Evolutionary conservation across 2,888 invertebrate genomes (phyloP), one percentile per base, ranked within the genome.

Genomic region (Hanleya hanleyi): DNA sequence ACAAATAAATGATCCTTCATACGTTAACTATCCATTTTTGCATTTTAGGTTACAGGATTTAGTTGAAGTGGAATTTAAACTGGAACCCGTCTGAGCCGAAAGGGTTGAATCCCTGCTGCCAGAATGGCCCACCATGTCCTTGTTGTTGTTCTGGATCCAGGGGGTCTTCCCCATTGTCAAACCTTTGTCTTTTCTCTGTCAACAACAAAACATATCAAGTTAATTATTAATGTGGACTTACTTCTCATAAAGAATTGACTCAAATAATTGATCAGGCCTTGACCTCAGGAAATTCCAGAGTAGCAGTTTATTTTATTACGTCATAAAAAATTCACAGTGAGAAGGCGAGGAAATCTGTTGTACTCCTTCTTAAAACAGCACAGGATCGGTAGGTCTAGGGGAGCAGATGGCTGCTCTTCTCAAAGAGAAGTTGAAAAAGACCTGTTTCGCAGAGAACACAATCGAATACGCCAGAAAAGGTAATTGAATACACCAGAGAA

Each of bases 31-130:
- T n/a, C n/a, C n/a, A n/a, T n/a, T n/a, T n/a, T n/a, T n/a, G n/a
- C n/a, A n/a, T n/a, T n/a, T n/a, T n/a, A n/a, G n/a, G n/a, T n/a
- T n/a, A n/a, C n/a, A n/a, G n/a, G 47, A 12, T 41, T 33, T 64
- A 89, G 92, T 97, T 97, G 92, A 97, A 98, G 92, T 98, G 96
- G 93, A 98, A 98, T 92, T 96, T 96, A 92, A 98, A 98, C 91
- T 97, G 96, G 94, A 97, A 98, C 91, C 91, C 91, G 72, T 91
- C 91, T 73, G 82, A 96, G 89, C 95, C 95, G 77, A 90, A 90
- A 36, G 89, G 89, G 77, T 90, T 89, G 76, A 90, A 90, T 6
- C 90, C 90, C 68, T 89, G 86, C 38, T 85, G 83, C 77, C 84
- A 88, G 73, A 84, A 85, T 33, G 84, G 87, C 2, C 83, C 82